Conservation (phyloP, 2,888 invertebrate species). For the Amaurobius ferox region DNA sequence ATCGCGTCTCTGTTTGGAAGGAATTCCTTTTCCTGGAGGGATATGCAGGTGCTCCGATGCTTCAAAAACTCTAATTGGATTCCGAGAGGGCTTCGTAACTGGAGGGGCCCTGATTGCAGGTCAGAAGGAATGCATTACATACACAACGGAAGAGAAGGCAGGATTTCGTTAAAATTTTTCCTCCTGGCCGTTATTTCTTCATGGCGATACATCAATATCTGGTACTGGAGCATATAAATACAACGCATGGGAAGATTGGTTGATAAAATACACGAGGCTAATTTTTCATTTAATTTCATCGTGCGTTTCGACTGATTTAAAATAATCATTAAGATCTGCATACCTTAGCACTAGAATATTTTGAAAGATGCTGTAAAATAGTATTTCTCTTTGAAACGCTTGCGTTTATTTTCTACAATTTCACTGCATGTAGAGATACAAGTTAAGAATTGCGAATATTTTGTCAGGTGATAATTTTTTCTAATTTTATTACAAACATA, state of each 20-base stretch:
- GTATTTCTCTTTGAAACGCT: no score
- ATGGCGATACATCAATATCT: not conserved
- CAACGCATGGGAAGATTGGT: not conserved
- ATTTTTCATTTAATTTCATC: no score
- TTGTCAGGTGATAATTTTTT: no score
- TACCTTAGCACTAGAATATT: no score
- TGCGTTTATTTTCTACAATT: no score
- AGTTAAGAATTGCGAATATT: no score
- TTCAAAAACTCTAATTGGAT: slow-evolving; percentile 71
- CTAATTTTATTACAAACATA: no score
- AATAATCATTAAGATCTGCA: no score
- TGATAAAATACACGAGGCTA: no score
- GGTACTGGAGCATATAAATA: not conserved
- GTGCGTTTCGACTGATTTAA: no score
- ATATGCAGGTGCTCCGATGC: slow-evolving; percentile 57
- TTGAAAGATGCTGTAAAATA: no score
- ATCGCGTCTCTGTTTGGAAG: slow-evolving; percentile 51
- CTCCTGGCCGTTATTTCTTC: slow-evolving; percentile 40
- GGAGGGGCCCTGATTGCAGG: slow-evolving; percentile 41
- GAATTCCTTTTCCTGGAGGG: slow-evolving; percentile 39
- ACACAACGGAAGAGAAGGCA: slow-evolving; percentile 2
- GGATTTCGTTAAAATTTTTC: slow-evolving; percentile 49
- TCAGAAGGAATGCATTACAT: slow-evolving; percentile 52
- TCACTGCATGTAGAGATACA: no score
- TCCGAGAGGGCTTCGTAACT: slow-evolving; percentile 43